Base-by-base conservation (phyloP, 1,140 invertebrate genomes). In the Aradophagus sp. region DNA sequence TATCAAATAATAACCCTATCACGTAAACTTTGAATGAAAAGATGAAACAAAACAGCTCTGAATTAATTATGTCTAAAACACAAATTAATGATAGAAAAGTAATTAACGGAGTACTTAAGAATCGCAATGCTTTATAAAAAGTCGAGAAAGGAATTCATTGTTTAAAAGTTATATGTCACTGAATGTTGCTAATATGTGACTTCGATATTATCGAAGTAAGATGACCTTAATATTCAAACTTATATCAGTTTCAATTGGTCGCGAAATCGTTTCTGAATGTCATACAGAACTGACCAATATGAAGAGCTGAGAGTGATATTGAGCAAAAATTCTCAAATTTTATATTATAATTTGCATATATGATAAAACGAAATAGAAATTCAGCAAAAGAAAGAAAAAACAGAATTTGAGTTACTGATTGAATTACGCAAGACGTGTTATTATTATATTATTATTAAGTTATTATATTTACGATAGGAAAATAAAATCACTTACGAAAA, bases 401-500 rank as follows among this genome's bases (percentile, higher is more conserved):
- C n/a, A n/a, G n/a, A 11, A 23, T 20, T 39, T 5, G 1, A 3
- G 5, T n/a, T n/a, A n/a, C n/a, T n/a, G n/a, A n/a, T n/a, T n/a
- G n/a, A n/a, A n/a, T n/a, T n/a, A n/a, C n/a, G n/a, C n/a, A n/a
- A n/a, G n/a, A n/a, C n/a, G n/a, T n/a, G n/a, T n/a, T n/a, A n/a
- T n/a, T n/a, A n/a, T n/a, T n/a, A n/a, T n/a, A n/a, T n/a, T n/a
- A n/a, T n/a, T n/a, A n/a, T n/a, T n/a, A n/a, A n/a, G n/a, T n/a
- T n/a, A n/a, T n/a, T n/a, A n/a, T n/a, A n/a, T n/a, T n/a, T n/a
- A n/a, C n/a, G n/a, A n/a, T n/a, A n/a, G n/a, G n/a, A n/a, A n/a
- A n/a, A n/a, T n/a, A n/a, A n/a, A n/a, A 31, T 31, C 2, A 88
- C 91, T 89, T 88, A 96, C 94, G 87, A 86, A 94, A 98, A 86